Conservation (phyloP, 35 echinoderm and acorn worm species). For the Apostichopus parvimensis region DNA sequence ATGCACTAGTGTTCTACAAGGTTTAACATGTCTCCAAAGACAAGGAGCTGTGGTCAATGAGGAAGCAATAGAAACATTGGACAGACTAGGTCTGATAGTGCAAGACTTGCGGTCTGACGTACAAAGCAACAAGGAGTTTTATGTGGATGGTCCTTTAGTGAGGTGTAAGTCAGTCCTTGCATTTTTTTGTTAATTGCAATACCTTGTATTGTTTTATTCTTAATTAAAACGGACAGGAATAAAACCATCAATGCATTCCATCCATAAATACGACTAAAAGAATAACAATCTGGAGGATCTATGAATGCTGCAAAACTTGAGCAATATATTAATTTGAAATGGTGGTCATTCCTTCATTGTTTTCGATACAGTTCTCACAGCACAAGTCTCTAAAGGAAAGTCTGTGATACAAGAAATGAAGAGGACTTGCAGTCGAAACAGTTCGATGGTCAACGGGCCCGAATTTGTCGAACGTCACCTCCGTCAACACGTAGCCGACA, state of each 20-base stretch:
- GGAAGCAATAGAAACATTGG: constrained; percentile 46
- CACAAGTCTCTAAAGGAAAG: constrained; percentile 75
- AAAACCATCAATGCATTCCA: too few relatives aligned
- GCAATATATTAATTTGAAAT: too few relatives aligned
- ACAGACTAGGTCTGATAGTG: constrained; percentile 66
- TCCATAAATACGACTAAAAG: too few relatives aligned
- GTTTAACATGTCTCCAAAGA: constrained; percentile 72
- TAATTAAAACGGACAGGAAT: too few relatives aligned
- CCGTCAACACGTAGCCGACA: constrained; percentile 73
- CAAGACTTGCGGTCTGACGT: constrained; percentile 66
- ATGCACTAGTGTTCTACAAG: constrained; percentile 92
- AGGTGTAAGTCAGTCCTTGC: constrained; percentile 77
- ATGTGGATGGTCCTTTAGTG: constrained; percentile 94
- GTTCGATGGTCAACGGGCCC: constrained; percentile 52
- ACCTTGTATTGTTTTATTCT: too few relatives aligned
- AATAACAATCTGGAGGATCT: too few relatives aligned
- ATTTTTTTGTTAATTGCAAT: too few relatives aligned
- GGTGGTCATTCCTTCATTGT: too few relatives aligned
- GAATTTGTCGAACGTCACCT: constrained; percentile 70
- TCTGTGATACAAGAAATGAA: constrained; percentile 91
- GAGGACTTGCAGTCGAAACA: constrained; percentile 76
- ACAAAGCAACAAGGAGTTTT: constrained; percentile 85
- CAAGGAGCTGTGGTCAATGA: constrained; percentile 85
- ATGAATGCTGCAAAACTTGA: too few relatives aligned
- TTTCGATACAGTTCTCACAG: constrained; percentile 69